These are phyloP conservation scores for Branchinecta lynchi DNA, from an alignment of 1,140 invertebrate genomes.

Conservation along the genomic window DNA sequence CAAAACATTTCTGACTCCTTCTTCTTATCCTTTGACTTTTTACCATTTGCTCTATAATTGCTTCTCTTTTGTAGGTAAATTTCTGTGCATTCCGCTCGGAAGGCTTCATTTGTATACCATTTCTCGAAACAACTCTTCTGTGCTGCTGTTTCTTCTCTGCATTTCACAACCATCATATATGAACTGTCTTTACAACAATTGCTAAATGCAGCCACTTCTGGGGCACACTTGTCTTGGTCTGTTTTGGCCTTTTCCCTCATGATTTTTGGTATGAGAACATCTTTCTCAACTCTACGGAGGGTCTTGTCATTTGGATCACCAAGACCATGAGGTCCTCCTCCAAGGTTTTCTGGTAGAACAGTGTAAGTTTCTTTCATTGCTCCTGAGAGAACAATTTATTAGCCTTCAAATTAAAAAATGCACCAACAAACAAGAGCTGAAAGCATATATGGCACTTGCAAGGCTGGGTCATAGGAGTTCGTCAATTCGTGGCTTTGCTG, in stretches of 20 bases:
- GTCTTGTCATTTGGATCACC: conserved; percentile 66
- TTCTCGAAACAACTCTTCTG: conserved; percentile 49
- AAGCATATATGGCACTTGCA: too few relatives aligned
- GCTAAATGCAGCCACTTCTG: conserved; percentile 52
- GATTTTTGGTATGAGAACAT: conserved; percentile 68
- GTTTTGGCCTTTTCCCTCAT: conserved; percentile 57
- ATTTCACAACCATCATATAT: conserved; percentile 51
- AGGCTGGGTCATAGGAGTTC: too few relatives aligned
- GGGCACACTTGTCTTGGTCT: conserved; percentile 61
- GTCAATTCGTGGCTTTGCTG: too few relatives aligned
- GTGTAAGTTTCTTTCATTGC: too few relatives aligned
- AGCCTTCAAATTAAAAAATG: too few relatives aligned
- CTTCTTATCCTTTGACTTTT: conserved; percentile 38
- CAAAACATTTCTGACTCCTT: conserved; percentile 23
- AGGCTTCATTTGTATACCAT: conserved; percentile 61
- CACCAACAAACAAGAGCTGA: too few relatives aligned
- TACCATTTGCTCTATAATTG: conserved; percentile 61
- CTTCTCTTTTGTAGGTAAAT: conserved; percentile 64
- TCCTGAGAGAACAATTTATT: too few relatives aligned
- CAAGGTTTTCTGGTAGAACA: neutral
- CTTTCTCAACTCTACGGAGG: conserved; percentile 65
- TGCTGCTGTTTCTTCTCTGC: conserved; percentile 47
- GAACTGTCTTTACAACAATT: conserved; percentile 55
- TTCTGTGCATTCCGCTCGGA: conserved; percentile 51
- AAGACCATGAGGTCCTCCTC: neutral